Evolutionary conservation across 2,797 vertebrate genomes (phyloP).

Genomic region (Fistularia tabacaria): DNA sequence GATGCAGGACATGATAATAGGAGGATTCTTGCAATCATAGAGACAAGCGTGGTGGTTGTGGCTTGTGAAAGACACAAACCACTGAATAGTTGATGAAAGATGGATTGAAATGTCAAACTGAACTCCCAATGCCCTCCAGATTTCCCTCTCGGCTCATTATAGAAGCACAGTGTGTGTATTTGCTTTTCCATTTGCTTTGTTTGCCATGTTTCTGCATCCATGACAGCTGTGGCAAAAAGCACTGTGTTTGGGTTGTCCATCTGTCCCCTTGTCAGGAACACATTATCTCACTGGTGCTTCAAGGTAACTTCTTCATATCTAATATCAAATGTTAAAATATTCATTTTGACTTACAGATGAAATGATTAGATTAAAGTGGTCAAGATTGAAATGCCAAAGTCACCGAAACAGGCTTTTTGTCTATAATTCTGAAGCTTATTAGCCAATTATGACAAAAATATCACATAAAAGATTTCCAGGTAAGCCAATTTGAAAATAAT

Average conservation of each 20-base stretch:
- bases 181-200: conserved; percentile 1
- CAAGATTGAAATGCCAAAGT: too few species aligned
- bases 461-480: too few species aligned
- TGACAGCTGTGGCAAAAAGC: too few species aligned
- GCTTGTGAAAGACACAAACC: conserved; percentile 28
- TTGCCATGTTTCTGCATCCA: neutral
- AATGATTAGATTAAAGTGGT: too few species aligned
- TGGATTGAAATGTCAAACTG: conserved; percentile 30
- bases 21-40: conserved; percentile 32
- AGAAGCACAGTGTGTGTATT: conserved; percentile 12
- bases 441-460: neutral
- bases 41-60: conserved; percentile 21
- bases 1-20: conserved; percentile 28
- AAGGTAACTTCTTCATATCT: too few species aligned
- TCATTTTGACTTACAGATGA: too few species aligned
- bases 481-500: too few species aligned
- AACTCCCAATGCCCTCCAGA: conserved; percentile 33
- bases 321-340: too few species aligned
- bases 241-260: neutral
- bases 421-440: neutral
- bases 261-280: neutral
- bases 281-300: too few species aligned
- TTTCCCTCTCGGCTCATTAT: conserved; percentile 22
- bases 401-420: too few species aligned
- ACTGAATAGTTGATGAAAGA: conserved; percentile 22